Evolutionary conservation across 2,888 invertebrate genomes (phyloP).

Genomic region (Gnatocerus cornutus): DNA sequence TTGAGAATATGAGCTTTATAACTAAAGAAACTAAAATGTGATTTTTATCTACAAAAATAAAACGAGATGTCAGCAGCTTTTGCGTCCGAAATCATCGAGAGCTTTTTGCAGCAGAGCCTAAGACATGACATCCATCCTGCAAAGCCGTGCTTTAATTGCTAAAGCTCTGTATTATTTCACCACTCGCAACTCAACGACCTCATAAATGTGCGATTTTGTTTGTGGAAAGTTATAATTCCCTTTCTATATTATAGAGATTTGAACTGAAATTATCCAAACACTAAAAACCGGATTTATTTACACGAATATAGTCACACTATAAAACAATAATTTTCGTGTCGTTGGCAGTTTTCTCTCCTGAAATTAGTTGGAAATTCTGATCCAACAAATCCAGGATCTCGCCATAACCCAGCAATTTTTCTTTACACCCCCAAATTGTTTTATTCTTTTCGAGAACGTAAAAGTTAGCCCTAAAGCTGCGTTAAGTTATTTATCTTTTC

Average conservation of each 20-base stretch:
- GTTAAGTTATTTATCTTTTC: constrained; percentile 49
- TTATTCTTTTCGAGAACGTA: constrained; percentile 45
- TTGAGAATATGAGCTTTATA: no score
- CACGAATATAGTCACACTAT: no score
- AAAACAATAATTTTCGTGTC: no score
- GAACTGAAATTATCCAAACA: no score
- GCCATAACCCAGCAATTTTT: constrained; percentile 17
- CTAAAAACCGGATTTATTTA: no score
- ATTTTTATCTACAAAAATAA: constrained; percentile 51
- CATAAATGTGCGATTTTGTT: constrained; percentile 17
- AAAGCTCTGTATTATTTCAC: constrained; percentile 19
- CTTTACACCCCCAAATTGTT: constrained; percentile 44
- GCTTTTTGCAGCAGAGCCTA: constrained; percentile 37
- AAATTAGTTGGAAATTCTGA: constrained; percentile 20
- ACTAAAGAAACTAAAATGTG: no score
- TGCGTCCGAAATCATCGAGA: constrained; percentile 26
- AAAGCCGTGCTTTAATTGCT: constrained; percentile 41
- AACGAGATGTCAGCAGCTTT: constrained; percentile 52
- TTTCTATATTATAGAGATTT: constrained; percentile 22
- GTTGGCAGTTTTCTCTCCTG: no score
- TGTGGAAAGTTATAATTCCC: constrained; percentile 16
- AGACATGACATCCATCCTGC: constrained; percentile 30
- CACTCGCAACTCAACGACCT: constrained; percentile 11
- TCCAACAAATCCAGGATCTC: constrained; percentile 18
- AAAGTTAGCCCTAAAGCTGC: constrained; percentile 44